Evolutionary conservation across 2,888 invertebrate genomes (phyloP), one percentile per base, ranked within the genome.

Genomic region (Drosophila kuntzei): DNA sequence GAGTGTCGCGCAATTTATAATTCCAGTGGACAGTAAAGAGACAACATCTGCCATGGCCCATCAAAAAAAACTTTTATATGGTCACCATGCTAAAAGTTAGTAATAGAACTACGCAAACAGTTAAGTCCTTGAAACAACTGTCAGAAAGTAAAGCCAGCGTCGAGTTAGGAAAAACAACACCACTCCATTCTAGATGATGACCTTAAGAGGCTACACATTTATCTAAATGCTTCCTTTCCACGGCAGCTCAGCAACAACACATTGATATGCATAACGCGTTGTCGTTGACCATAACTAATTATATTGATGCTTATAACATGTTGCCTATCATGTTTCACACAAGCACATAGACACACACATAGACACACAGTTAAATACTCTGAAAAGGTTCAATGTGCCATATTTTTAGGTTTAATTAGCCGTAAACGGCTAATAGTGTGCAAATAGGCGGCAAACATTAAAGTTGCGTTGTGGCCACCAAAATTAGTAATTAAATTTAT

Each of bases 231-330:
- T 12, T 29, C 18, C 11, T 22, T 32, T 20, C 9, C 8, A 34
- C 14, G 20, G 7, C 36, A 34, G 34, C 16, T 16, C 34, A 25
- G 29, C 27, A 44, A 11, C 25, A 47, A 46, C 41, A 20, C 36
- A 59, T 14, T 76, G 14, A 36, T 39, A 59, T 29, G 51, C 61
- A 68, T 51, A 47, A 43, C 29, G 59, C 16, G 12, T 37, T 34
- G 46, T 8, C 11, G 22, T 34, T 61, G 61, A 44, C 61, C 51
- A 61, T 37, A 62, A 53, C 44, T 46, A 65, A 65, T 50, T 22
- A 18, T 44, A 29, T 53, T 43, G n/a, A 43, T 53, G 53, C 32
- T 39, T 34, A 49, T 29, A n/a, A 7, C 36, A 16, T 32, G 39
- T 29, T 41, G 43, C n/a, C 29, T 46, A 53, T 43, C 37, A 22